Percentiles rank a stretch among this genome's conserved stretches.
phyloP scores from a whole-genome alignment of 2,888 invertebrate genomes.

The Branchipolynoe longqiensis region DNA sequence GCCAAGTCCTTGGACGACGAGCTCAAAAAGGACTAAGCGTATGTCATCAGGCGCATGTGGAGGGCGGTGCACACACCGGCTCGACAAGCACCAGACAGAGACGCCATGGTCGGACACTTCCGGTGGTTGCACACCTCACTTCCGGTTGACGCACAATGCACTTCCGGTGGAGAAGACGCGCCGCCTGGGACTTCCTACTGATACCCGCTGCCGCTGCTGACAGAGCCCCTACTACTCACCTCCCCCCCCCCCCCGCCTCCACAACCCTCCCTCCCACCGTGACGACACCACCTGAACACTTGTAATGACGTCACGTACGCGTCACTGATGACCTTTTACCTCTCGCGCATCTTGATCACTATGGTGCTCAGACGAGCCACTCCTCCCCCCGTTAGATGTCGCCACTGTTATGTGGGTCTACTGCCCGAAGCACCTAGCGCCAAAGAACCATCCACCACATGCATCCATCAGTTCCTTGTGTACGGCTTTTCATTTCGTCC shows the following conservation, averaged over 20 bases:
- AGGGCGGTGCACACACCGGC: neutral
- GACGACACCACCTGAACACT: constrained; percentile 5
- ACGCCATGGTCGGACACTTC: constrained; percentile 6
- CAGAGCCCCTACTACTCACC: constrained; percentile 3
- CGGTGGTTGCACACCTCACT: too few species aligned
- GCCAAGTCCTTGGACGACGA: constrained; percentile 40
- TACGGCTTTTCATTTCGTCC: too few species aligned
- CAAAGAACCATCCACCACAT: constrained; percentile 11
- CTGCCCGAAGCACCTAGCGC: constrained; percentile 11
- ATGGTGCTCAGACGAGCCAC: neutral
- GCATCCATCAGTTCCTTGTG: too few species aligned
- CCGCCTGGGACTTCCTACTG: neutral
- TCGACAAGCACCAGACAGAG: constrained; percentile 2
- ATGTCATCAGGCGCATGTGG: constrained; percentile 6
- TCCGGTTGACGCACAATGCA: too few species aligned
- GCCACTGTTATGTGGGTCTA: constrained; percentile 55
- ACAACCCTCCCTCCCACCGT: too few species aligned
- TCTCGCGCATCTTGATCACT: constrained; percentile 55
- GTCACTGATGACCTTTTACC: constrained; percentile 51
- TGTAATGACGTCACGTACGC: constrained; percentile 40
- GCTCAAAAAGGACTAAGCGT: constrained; percentile 41
- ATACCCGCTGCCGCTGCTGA: constrained; percentile 40
- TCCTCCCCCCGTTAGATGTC: constrained; percentile 32
- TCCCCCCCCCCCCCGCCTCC: too few species aligned
- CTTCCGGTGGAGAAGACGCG: too few species aligned